A percentile compares a stretch with the other conserved stretches of the same genome.
Evolutionary conservation across 2,113 vertebrate species (phyloP).

Genomic region (Dipodomys spectabilis): DNA sequence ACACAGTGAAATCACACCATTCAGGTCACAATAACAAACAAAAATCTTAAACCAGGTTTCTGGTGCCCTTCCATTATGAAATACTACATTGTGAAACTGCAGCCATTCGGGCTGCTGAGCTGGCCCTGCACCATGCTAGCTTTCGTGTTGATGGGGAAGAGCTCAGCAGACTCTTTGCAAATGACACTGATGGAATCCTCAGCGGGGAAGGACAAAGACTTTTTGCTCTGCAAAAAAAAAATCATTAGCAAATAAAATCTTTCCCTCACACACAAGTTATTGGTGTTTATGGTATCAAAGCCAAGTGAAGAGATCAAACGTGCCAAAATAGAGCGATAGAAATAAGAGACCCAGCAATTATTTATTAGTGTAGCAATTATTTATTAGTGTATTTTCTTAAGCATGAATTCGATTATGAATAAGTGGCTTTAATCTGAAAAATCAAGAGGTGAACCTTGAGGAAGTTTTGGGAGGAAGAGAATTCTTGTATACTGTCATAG

Average conservation of each 20-base stretch:
- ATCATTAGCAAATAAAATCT: not conserved
- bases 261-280: not conserved
- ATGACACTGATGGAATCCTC: too few relatives aligned
- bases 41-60: constrained; percentile 10
- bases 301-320: constrained; percentile 24
- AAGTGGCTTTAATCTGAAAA: not conserved
- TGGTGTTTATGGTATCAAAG: not conserved
- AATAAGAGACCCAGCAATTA: not conserved
- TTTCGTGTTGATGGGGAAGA: too few relatives aligned
- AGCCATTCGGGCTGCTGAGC: not conserved
- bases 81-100: not conserved
- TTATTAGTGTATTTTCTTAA: constrained; percentile 32
- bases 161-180: too few relatives aligned
- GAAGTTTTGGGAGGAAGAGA: not conserved
- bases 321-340: not conserved
- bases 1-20: not conserved
- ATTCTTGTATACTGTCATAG: not conserved
- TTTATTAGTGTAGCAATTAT: constrained; percentile 32
- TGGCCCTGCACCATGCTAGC: not conserved
- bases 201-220: not conserved
- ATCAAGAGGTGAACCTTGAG: not conserved
- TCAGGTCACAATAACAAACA: not conserved
- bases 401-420: not conserved
- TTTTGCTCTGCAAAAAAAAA: not conserved
- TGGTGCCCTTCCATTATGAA: not conserved